A percentile compares a stretch with the other conserved stretches of the same genome.
Evolutionary conservation across 2,797 vertebrate genomes (phyloP).

Genomic region (Acanthornis magna): DNA sequence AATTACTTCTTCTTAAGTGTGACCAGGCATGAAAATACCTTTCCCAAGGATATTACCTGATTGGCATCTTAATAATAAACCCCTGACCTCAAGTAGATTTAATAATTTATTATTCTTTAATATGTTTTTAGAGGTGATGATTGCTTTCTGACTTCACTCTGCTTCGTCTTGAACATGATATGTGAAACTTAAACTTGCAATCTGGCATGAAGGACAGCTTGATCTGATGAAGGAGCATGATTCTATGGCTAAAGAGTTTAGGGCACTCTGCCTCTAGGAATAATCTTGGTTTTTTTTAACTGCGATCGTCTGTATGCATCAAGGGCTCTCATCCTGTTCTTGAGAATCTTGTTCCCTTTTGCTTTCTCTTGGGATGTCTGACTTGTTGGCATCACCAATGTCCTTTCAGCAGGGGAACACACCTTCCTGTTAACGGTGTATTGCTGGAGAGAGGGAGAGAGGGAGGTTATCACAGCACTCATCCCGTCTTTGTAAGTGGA

Average conservation of each 20-base stretch:
- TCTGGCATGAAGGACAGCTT: fast-evolving
- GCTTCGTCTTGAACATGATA: neutral
- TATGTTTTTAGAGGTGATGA: neutral
- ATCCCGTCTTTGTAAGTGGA: neutral
- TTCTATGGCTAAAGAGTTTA: neutral
- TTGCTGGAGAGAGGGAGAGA: neutral
- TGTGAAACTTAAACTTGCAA: neutral
- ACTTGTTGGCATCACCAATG: neutral
- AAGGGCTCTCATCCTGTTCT: neutral
- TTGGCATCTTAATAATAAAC: neutral
- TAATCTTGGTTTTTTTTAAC: neutral
- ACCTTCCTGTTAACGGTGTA: neutral
- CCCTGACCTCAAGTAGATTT: neutral
- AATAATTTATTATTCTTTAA: neutral
- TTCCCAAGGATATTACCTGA: neutral
- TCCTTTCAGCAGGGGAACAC: neutral
- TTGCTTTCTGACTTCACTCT: neutral
- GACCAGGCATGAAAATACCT: neutral
- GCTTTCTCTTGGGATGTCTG: neutral
- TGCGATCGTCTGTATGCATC: neutral
- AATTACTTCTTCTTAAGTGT: neutral
- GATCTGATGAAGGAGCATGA: neutral
- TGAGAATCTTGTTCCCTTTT: neutral
- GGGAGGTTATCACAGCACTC: neutral
- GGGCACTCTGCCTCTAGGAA: neutral